Conservation (phyloP, 2,113 vertebrate species). For the Apistogramma diplotaenia region DNA sequence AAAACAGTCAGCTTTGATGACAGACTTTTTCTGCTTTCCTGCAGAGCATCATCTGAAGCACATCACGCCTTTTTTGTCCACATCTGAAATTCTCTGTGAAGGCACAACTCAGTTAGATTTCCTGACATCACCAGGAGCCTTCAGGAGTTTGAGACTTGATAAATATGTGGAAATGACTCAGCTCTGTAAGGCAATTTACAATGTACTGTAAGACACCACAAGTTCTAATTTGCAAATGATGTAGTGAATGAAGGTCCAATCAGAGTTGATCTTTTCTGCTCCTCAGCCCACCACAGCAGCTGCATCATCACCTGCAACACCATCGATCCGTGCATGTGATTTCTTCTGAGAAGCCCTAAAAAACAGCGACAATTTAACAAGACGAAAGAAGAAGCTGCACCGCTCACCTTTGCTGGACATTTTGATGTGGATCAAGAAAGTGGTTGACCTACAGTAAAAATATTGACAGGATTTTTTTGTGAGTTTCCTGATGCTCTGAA, state of each 20-base stretch:
- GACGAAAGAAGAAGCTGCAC: neutral
- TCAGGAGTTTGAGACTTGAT: neutral
- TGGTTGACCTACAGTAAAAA: neutral
- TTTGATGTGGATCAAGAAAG: accelerated
- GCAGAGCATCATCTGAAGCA: no score
- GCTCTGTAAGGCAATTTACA: neutral
- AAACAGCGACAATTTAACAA: neutral
- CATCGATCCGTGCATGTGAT: neutral
- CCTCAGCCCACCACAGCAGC: neutral
- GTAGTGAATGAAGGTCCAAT: neutral
- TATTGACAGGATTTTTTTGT: neutral
- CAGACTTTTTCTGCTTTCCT: neutral
- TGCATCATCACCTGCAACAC: neutral
- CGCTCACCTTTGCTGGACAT: neutral
- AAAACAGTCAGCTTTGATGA: neutral
- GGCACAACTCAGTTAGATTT: neutral
- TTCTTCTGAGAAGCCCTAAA: neutral
- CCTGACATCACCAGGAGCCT: neutral
- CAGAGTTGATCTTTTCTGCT: no score
- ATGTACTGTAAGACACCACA: no score
- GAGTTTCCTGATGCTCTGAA: neutral
- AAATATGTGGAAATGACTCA: neutral
- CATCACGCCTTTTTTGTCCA: no score
- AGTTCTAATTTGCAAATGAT: neutral
- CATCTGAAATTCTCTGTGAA: no score